Base-by-base conservation (phyloP, 2,113 vertebrate species). In the Phodopus roborovskii region DNA sequence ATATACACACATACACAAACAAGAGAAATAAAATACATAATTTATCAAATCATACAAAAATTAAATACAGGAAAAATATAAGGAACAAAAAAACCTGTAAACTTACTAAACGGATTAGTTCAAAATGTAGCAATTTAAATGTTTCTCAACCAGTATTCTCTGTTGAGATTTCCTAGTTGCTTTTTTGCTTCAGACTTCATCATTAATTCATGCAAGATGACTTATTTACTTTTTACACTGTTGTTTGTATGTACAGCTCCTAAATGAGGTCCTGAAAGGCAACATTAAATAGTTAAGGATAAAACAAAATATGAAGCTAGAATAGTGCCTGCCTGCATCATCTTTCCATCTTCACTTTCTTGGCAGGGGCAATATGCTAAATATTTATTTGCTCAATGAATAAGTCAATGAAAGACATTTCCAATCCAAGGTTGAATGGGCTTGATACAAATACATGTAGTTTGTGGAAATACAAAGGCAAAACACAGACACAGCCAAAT, bases 31-130 rank as follows among this genome's bases (percentile, higher is more conserved):
- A 48, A 48, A 48, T 48, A 19, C 7, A 19, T 30, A 45, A 30
- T 70, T 42, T 73, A n/a, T 50, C 19, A 81, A 74, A 77, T 28
- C 20, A 78, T 2, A 60, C 6, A 82, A 74, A 96, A 87, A 83
- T 64, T 10, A 95, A 96, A 62, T 33, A 48, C 12, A 92, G 48
- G 89, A 79, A 74, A 74, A 83, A 53, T 58, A 19, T n/a, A 71
- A 86, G n/a, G 33, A 77, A 62, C 10, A 82, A 94, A 82, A 90
- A 92, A 24, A 74, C 62, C 48, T 70, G 77, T 92, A 88, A 92
- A 88, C 26, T 62, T 50, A 50, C 45, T 89, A 86, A 87, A 91
- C 8, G 58, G 30, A 60, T 30, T 77, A 12, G 28, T 88, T 75
- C 92, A 56, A 24, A 79, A 11, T 64, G 2, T 83, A 78, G 26